Evolutionary conservation across 2,797 vertebrate genomes (phyloP), one percentile per base, ranked within the genome.

Genomic region (Sebastes melanostomus): DNA sequence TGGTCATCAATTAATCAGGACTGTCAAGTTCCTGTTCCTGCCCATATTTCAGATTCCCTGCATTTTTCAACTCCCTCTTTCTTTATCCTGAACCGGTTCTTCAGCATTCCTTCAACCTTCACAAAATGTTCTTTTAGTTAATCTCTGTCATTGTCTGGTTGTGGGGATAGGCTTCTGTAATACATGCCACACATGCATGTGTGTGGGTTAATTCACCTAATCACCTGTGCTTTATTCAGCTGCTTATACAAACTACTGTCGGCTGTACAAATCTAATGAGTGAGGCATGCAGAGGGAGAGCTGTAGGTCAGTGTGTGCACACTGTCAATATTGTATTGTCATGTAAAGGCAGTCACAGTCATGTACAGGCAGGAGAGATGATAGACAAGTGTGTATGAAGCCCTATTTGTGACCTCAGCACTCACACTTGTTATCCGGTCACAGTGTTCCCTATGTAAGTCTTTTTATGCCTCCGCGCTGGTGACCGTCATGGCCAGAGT

Each of bases 101-200:
- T 50, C 76, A 63, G 12, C 79, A 82, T 79, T 79, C 72, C 62
- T 12, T 42, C 34, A 50, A 3, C 38, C 8, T 29, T 76, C 8
- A 79, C 72, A 79, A 27, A 36, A 36, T 86, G 77, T 75, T 75
- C 62, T 42, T 61, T 38, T 6, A 29, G 24, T 61, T 80, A 27
- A 75, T 62, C 63, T 32, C 12, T 46, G 27, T 50, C 27, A 66
- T 66, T 59, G 54, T 67, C 12, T 54, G 9, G 10, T 4, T 60
- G n/a, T 60, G 11, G 62, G 76, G 62, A 60, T 36, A 60, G 55
- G 38, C 25, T 68, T 8, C 24, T 12, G 6, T 12, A 36, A 36
- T 74, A 36, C 46, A 27, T 60, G 27, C 56, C 29, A 60, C 29
- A n/a, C 18, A n/a, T 34, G 6, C 3, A 9, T n/a, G 59, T 34